phyloP scores from a whole-genome alignment of 92 coral and sea anemone genomes.

The Siderastrea siderea region DNA sequence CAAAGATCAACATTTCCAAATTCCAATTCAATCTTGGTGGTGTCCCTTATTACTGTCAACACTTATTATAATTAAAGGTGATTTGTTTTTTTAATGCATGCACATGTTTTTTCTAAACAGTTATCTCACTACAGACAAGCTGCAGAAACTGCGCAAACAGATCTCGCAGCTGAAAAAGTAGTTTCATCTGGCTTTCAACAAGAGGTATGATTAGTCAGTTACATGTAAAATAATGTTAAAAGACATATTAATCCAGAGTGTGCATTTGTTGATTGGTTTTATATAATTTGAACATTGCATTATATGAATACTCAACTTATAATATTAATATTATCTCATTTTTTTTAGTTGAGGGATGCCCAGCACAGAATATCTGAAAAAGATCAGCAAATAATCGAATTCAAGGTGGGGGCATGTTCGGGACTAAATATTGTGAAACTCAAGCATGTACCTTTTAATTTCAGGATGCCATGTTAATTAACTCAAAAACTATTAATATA shows the following conservation, averaged over 20 bases:
- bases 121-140: constrained; percentile 87
- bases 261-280: neutral
- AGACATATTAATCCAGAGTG: neutral
- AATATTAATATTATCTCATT: neutral
- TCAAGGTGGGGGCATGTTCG: constrained; percentile 72
- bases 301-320: neutral
- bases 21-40: no score
- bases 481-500: no score
- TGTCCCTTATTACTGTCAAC: no score
- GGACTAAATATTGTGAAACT: no score
- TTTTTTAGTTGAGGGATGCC: constrained; percentile 70
- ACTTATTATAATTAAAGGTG: no score
- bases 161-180: constrained; percentile 97
- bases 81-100: neutral
- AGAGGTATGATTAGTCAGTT: constrained; percentile 68
- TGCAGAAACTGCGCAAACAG: constrained; percentile 91
- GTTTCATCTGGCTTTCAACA: constrained; percentile 81
- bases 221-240: no score
- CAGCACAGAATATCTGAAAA: constrained; percentile 84
- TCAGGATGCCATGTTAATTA: no score
- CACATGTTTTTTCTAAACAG: constrained; percentile 37
- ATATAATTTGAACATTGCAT: neutral
- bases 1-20: no score
- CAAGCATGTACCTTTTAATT: no score
- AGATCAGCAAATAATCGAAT: constrained; percentile 91